These are phyloP conservation scores for Erinaceus europaeus DNA, from an alignment of 2,113 vertebrate genomes.

Conservation along the genomic window DNA sequence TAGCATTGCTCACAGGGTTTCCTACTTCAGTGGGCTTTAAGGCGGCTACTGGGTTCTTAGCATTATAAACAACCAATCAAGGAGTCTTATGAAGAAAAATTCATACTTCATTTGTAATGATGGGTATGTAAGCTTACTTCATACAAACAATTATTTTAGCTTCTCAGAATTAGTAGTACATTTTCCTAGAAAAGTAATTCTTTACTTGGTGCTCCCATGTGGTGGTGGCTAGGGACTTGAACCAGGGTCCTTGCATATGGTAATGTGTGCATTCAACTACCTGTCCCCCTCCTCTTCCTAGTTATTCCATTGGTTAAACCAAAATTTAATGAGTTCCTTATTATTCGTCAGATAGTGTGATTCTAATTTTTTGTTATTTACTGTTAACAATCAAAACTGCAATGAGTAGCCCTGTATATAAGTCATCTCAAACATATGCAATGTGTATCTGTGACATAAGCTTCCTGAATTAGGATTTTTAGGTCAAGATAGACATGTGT, in stretches of 20 bases:
- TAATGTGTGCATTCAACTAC: no score
- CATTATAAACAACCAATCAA: background rate
- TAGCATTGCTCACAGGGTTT: background rate
- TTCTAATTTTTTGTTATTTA: conserved; percentile 33
- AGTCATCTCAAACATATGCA: background rate
- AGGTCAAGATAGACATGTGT: background rate
- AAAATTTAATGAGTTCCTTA: no score
- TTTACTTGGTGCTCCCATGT: no score
- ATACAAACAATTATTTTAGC: background rate
- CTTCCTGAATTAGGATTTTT: conserved; percentile 7
- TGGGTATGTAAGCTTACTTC: conserved; percentile 12
- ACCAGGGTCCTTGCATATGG: no score
- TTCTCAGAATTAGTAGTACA: conserved; percentile 23
- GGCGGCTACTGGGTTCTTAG: background rate
- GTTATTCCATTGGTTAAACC: no score
- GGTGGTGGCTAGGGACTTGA: no score
- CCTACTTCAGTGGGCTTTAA: background rate
- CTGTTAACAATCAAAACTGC: background rate
- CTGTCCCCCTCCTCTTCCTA: background rate
- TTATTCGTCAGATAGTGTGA: background rate
- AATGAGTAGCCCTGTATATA: background rate
- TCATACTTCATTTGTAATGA: background rate
- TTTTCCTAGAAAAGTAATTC: conserved; percentile 44
- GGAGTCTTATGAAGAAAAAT: background rate
- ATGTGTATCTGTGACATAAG: conserved; percentile 12